Percentiles rank a stretch among this genome's conserved stretches.
Conservation (phyloP, 2,888 invertebrate species). For the Drosophila sordidapex region DNA sequence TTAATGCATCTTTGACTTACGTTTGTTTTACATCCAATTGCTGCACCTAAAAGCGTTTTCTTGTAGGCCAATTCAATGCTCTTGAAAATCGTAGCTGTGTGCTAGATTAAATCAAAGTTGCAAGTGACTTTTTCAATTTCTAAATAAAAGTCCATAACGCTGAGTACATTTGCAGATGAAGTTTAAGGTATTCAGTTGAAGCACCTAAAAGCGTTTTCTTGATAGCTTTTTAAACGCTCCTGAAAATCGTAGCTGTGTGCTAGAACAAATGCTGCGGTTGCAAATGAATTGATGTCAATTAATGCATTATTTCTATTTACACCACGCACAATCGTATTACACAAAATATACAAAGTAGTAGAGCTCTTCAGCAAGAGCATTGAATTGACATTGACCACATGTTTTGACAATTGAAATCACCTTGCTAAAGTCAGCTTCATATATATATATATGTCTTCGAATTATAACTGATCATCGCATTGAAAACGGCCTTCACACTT, state of each 20-base stretch:
- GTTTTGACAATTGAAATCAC: conserved; percentile 52
- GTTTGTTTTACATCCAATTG: background rate
- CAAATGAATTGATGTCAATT: conserved; percentile 33
- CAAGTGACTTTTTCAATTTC: conserved; percentile 53
- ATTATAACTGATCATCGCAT: conserved; percentile 32
- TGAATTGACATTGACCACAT: conserved; percentile 66
- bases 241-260: conserved; percentile 67
- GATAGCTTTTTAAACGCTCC: conserved; percentile 50
- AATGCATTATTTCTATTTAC: conserved; percentile 40
- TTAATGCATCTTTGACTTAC: background rate
- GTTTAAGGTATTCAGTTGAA: background rate
- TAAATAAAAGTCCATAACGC: conserved; percentile 37
- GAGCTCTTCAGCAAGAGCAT: conserved; percentile 49
- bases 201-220: conserved; percentile 78
- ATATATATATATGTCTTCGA: conserved; percentile 32
- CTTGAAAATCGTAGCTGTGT: conserved; percentile 74
- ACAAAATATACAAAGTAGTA: conserved; percentile 9
- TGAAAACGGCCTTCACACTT: conserved; percentile 51
- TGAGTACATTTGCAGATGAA: conserved; percentile 37
- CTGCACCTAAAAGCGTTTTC: conserved; percentile 67
- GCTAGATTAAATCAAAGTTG: conserved; percentile 63
- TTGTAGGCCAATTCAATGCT: conserved; percentile 53
- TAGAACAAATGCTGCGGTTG: conserved; percentile 44
- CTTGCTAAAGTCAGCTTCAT: conserved; percentile 48
- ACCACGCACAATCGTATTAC: conserved; percentile 38